These are phyloP conservation scores for Acestrorhynchus altus DNA, from an alignment of 2,797 vertebrate genomes.

Conservation along the genomic window DNA sequence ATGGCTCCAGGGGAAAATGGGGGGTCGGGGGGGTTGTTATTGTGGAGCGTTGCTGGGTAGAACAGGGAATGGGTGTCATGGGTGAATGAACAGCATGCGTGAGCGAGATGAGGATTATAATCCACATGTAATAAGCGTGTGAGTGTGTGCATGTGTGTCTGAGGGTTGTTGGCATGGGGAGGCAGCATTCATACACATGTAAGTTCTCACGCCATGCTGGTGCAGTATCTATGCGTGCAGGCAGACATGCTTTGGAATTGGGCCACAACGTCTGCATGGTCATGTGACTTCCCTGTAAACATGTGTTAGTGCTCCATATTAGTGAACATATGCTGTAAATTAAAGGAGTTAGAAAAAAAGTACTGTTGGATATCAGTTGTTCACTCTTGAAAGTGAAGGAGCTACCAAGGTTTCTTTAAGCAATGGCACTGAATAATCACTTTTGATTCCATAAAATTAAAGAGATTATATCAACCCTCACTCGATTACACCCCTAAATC, in stretches of 20 bases:
- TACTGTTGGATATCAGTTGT: not conserved
- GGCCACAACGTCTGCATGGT: not conserved
- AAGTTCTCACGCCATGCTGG: conserved; percentile 14
- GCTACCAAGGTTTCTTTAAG: no score
- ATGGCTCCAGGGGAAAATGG: conserved; percentile 35
- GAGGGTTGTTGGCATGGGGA: conserved; percentile 16
- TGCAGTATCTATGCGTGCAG: not conserved
- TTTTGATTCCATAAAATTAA: no score
- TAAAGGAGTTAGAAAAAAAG: no score
- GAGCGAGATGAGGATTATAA: conserved; percentile 20
- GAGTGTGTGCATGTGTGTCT: conserved; percentile 38
- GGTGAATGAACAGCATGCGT: conserved; percentile 55
- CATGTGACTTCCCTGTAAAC: not conserved
- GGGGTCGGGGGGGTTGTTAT: conserved; percentile 24
- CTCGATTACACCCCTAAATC: no score
- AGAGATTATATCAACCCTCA: no score
- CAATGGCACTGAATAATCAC: no score
- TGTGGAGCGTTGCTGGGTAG: conserved; percentile 67
- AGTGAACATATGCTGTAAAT: conserved; percentile 28
- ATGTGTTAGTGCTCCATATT: conserved; percentile 4
- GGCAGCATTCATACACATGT: conserved; percentile 31
- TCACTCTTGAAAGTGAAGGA: no score
- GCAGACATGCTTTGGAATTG: not conserved
- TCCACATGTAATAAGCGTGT: conserved; percentile 30
- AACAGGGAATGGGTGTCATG: conserved; percentile 56